These are phyloP conservation scores for Bostrychus sinensis DNA, from an alignment of 2,113 vertebrate genomes.

Conservation along the genomic window DNA sequence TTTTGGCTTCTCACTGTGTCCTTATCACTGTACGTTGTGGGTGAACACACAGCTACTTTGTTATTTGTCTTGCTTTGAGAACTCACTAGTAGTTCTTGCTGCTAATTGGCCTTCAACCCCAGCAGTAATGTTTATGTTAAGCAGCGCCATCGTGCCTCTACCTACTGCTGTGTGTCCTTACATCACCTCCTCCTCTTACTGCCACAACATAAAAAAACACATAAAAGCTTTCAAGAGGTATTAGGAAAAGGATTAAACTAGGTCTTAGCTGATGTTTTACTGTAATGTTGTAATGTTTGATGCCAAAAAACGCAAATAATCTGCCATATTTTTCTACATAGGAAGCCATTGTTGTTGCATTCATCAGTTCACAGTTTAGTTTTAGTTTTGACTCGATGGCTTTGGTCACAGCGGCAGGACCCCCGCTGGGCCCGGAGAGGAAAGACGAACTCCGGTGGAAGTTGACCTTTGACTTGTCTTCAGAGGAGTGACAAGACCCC, in stretches of 20 bases:
- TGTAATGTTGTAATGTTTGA: no score
- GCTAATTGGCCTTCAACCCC: constrained; percentile 2
- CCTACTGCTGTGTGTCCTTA: not conserved
- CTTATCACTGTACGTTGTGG: not conserved
- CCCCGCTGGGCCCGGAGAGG: constrained; percentile 53
- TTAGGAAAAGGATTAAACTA: no score
- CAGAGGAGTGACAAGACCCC: constrained; percentile 73
- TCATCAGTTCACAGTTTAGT: constrained; percentile 10
- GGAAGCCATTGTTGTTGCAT: not conserved
- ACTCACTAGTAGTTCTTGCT: not conserved
- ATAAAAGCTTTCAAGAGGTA: not conserved
- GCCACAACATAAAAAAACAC: not conserved
- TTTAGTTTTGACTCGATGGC: constrained; percentile 22
- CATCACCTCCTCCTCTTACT: not conserved
- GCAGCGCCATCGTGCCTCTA: not conserved
- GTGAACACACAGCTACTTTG: not conserved
- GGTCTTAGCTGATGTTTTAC: not conserved
- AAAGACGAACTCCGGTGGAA: constrained; percentile 73
- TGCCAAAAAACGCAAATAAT: no score
- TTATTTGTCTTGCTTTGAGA: constrained; percentile 4
- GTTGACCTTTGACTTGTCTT: constrained; percentile 72
- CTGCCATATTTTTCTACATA: not conserved
- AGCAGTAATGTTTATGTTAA: not conserved
- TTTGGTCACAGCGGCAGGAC: constrained; percentile 46
- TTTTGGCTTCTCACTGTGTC: not conserved